Base-by-base conservation (phyloP, 2,888 invertebrate genomes). In the Lypha dubia region DNA sequence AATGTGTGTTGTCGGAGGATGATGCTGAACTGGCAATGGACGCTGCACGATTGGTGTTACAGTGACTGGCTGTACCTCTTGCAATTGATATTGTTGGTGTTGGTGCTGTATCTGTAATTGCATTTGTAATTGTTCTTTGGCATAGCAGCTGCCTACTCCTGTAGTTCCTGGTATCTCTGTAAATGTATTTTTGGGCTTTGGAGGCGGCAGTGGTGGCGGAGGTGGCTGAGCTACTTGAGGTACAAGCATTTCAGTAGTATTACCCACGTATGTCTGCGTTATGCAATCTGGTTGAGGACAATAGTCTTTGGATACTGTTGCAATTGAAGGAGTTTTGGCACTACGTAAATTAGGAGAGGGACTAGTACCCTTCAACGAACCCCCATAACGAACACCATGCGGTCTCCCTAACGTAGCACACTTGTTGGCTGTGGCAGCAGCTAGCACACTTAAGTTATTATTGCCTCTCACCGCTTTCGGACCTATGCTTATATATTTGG, bases 401-500 rank as follows among this genome's bases (percentile, higher is more conserved):
- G 84, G 84, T 51, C 81, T 46, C 11, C 92, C 90, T 86, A 92
- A 80, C 1, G 92, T 92, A 76, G 92, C 92, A 68, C 92, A 92
- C 67, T 92, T 92, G 79, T 90, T 92, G 28, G 90, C 89, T 38
- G 90, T 88, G 35, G 90, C 89, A 11, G 91, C 89, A 46, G 90
- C 89, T 62, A 91, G 88, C 79, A 91, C 89, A 79, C 90, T 91
- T 11, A 91, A 83, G 88, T 91, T 91, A 84, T 91, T 92, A 81
- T 88, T 91, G 84, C 92, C 91, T 8, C 92, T 89, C 49, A 82
- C 75, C 44, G 92, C 91, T 87, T 92, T 92, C 51, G 92, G 92
- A 0, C 92, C 92, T 74, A 92, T 92, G 86, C 92, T 92, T 2
- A 92, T 92, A 82, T 92, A 92, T 86, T 92, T 92, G 74, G 92